Percentiles rank a stretch among this genome's conserved stretches.
These are phyloP conservation scores for Metopia argyrocephala DNA, from an alignment of 2,888 invertebrate species.

Conservation along the genomic window DNA sequence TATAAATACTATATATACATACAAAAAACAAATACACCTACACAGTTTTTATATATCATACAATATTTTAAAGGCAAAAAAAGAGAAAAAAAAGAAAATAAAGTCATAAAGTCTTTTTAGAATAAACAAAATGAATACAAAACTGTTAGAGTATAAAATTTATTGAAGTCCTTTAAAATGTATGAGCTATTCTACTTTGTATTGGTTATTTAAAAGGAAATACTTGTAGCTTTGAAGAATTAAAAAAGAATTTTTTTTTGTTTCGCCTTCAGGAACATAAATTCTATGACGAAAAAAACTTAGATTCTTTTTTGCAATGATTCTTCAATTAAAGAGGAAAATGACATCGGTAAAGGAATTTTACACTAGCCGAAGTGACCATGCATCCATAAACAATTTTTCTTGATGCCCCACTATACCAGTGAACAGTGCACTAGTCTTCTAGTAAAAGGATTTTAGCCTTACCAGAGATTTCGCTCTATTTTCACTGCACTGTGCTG, in stretches of 20 bases:
- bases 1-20: constrained; percentile 26
- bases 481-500: no score
- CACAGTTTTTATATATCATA: constrained; percentile 9
- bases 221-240: neutral
- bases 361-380: no score
- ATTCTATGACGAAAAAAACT: neutral
- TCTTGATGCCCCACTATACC: no score
- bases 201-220: no score
- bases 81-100: constrained; percentile 38
- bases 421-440: no score
- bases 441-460: no score
- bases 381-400: no score
- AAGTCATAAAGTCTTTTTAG: constrained; percentile 64
- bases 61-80: neutral
- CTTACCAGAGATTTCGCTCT: no score
- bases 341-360: no score
- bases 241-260: no score
- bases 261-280: neutral
- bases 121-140: constrained; percentile 36
- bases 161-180: constrained; percentile 17
- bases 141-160: constrained; percentile 15
- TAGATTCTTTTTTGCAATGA: neutral
- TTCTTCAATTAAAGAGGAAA: no score
- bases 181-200: no score
- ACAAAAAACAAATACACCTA: constrained; percentile 9